A percentile compares a stretch with the other conserved stretches of the same genome.
Conservation (phyloP, 2,888 invertebrate species). For the Therioaphis trifolii region DNA sequence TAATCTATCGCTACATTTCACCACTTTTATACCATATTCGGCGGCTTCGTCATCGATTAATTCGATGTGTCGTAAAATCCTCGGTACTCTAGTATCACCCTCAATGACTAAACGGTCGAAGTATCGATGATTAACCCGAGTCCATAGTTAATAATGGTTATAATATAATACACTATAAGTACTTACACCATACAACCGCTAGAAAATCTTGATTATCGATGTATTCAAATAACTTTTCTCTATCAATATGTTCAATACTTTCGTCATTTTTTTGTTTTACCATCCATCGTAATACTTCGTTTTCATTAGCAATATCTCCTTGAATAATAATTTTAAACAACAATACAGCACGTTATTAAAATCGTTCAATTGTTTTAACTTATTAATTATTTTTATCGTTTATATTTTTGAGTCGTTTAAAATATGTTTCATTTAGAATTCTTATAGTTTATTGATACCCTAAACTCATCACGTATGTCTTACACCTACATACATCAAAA, state of each 20-base stretch:
- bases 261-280: slow-evolving; percentile 90
- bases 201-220: slow-evolving; percentile 91
- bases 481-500: neutral
- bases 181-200: slow-evolving; percentile 92
- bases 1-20: slow-evolving; percentile 85
- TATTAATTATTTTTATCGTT: neutral
- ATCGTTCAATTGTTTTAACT: neutral
- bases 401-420: neutral
- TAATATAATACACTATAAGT: slow-evolving; percentile 64
- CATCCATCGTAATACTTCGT: slow-evolving; percentile 90
- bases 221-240: slow-evolving; percentile 84
- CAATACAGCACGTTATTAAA: neutral
- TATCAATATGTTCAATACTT: slow-evolving; percentile 89
- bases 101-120: slow-evolving; percentile 76
- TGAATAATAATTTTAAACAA: slow-evolving; percentile 64
- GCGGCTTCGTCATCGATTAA: slow-evolving; percentile 91
- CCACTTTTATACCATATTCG: slow-evolving; percentile 91
- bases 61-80: slow-evolving; percentile 86
- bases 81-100: slow-evolving; percentile 83
- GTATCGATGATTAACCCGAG: slow-evolving; percentile 5
- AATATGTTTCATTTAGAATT: too few species aligned
- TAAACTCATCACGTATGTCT: neutral
- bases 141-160: neutral
- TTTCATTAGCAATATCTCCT: slow-evolving; percentile 82
- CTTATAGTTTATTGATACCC: neutral